Conservation (phyloP, 2,888 invertebrate species). For the Glaucopsyche alexis region DNA sequence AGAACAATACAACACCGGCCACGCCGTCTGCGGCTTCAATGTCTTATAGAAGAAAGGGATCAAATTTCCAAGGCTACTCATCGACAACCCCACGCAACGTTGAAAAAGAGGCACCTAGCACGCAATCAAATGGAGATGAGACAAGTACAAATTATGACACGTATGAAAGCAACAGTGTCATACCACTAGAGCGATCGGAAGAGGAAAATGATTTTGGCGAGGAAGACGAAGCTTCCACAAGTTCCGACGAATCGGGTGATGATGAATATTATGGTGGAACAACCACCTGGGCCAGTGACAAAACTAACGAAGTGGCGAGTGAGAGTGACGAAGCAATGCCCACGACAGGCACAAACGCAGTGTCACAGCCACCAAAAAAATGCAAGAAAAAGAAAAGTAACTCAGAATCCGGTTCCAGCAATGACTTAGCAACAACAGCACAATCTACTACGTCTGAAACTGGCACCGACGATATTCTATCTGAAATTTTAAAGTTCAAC, state of each 20-base stretch:
- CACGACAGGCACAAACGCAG: conserved; percentile 47
- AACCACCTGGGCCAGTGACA: conserved; percentile 45
- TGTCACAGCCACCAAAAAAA: conserved; percentile 50
- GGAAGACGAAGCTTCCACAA: conserved; percentile 35
- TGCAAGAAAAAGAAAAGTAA: conserved; percentile 67
- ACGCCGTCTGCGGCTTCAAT: conserved; percentile 42
- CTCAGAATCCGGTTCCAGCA: conserved; percentile 43
- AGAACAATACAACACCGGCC: conserved; percentile 42
- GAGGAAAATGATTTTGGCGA: conserved; percentile 31
- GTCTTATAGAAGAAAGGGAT: conserved; percentile 61
- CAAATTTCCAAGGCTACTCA: conserved; percentile 67
- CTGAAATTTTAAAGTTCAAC: conserved; percentile 59
- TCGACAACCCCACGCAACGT: conserved; percentile 51
- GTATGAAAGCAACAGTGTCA: conserved; percentile 45
- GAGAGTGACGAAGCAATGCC: conserved; percentile 42
- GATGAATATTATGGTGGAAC: conserved; percentile 56
- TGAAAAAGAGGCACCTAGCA: conserved; percentile 44
- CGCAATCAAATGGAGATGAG: conserved; percentile 33
- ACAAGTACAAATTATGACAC: conserved; percentile 41
- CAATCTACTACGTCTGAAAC: conserved; percentile 46
- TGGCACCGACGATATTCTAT: conserved; percentile 53
- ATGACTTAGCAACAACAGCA: conserved; percentile 40
- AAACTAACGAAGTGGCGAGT: conserved; percentile 46
- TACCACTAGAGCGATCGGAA: conserved; percentile 34
- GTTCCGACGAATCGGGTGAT: conserved; percentile 40